A percentile compares a stretch with the other conserved stretches of the same genome.
These are phyloP conservation scores for Oenanthe melanoleuca DNA, from an alignment of 2,113 vertebrate genomes.

Conservation along the genomic window DNA sequence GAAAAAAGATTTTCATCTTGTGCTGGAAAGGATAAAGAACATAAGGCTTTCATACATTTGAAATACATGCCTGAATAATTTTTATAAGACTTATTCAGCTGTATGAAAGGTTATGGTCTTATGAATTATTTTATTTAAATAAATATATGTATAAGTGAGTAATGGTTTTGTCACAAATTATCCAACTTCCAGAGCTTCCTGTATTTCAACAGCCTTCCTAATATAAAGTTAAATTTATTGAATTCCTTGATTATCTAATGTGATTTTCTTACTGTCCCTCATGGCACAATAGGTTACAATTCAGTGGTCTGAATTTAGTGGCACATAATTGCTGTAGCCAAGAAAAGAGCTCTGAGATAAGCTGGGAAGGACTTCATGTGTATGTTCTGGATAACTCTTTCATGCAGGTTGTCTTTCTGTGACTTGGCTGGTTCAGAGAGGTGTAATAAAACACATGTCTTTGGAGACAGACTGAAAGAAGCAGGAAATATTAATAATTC, in stretches of 20 bases:
- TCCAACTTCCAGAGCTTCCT: neutral
- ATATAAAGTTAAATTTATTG: neutral
- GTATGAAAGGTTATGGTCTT: neutral
- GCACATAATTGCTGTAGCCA: neutral
- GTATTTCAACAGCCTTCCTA: neutral
- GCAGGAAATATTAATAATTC: conserved; percentile 92
- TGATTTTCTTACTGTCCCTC: neutral
- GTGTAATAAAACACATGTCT: conserved; percentile 87
- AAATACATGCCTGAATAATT: neutral
- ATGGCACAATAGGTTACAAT: neutral
- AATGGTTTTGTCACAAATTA: neutral
- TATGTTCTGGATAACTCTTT: neutral
- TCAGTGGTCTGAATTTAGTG: neutral
- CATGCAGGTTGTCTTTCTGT: conserved; percentile 84
- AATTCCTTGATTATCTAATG: neutral
- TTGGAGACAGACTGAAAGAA: conserved; percentile 89
- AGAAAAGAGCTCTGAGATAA: neutral
- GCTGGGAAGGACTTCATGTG: neutral
- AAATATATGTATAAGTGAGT: neutral
- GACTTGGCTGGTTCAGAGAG: conserved; percentile 91
- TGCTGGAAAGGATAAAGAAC: neutral
- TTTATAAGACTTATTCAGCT: neutral
- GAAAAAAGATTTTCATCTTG: neutral
- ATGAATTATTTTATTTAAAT: neutral
- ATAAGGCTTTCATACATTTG: neutral